These are phyloP conservation scores for Acrobasis consociella DNA, from an alignment of 2,888 invertebrate genomes.

Conservation along the genomic window DNA sequence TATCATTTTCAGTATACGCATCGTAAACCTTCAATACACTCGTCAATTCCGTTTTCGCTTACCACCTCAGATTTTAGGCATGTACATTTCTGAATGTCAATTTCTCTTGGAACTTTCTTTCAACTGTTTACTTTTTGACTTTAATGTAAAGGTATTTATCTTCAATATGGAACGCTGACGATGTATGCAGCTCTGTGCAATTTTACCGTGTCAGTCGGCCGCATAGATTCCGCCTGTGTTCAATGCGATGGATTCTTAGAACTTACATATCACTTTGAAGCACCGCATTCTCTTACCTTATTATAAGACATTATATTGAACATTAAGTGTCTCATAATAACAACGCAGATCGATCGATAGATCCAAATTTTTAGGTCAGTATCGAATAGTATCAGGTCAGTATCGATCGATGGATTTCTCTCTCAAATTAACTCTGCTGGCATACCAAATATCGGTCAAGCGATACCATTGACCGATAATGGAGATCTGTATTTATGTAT, in stretches of 20 bases:
- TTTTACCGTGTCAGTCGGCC: constrained; percentile 66
- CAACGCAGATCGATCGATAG: neutral
- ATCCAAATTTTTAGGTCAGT: constrained; percentile 5
- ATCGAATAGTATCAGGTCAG: constrained; percentile 7
- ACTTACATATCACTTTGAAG: constrained; percentile 35
- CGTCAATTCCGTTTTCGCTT: neutral
- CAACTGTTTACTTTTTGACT: neutral
- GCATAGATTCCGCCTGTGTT: constrained; percentile 64
- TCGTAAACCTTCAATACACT: neutral
- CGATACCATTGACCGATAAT: constrained; percentile 17
- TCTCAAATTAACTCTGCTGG: constrained; percentile 12
- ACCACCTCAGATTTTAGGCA: neutral
- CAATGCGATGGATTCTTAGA: constrained; percentile 58
- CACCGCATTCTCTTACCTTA: constrained; percentile 12
- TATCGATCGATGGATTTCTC: constrained; percentile 5
- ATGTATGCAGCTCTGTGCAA: constrained; percentile 34
- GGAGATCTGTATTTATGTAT: neutral
- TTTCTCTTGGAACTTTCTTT: constrained; percentile 1
- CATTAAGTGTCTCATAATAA: neutral
- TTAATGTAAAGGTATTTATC: constrained; percentile 8
- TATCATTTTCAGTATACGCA: neutral
- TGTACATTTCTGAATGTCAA: neutral
- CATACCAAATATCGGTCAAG: constrained; percentile 16
- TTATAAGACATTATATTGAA: neutral
- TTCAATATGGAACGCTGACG: constrained; percentile 32